Percentiles rank a stretch among this genome's conserved stretches.
These are phyloP conservation scores for Mythimna impura DNA, from an alignment of 2,888 invertebrate species.

Conservation along the genomic window DNA sequence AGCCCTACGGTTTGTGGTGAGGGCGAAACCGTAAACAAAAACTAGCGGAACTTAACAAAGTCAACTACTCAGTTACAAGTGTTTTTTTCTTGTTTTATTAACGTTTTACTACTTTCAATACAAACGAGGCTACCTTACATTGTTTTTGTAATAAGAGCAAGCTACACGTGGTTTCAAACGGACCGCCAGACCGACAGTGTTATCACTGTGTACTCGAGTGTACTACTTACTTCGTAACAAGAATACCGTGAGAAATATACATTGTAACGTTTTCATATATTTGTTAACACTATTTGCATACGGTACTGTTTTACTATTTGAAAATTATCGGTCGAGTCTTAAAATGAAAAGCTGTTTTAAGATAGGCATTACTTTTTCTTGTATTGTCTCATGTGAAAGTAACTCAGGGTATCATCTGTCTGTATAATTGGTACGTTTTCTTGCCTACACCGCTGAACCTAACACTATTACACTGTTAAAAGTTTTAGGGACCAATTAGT, in stretches of 20 bases:
- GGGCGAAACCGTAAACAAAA: not conserved
- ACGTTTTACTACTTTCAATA: not conserved
- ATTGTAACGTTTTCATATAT: conserved; percentile 53
- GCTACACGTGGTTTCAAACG: conserved; percentile 64
- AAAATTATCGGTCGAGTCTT: not conserved
- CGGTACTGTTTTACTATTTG: conserved; percentile 10
- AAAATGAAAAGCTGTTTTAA: not conserved
- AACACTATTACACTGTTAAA: no score
- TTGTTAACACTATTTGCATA: conserved; percentile 52
- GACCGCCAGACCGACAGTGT: conserved; percentile 50
- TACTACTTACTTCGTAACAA: conserved; percentile 54
- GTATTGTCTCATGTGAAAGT: no score
- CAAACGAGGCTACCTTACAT: conserved; percentile 30
- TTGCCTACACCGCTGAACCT: no score
- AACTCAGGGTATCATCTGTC: no score
- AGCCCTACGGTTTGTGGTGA: not conserved
- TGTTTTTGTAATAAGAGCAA: conserved; percentile 50
- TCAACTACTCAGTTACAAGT: not conserved
- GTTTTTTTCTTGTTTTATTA: not conserved
- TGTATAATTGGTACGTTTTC: no score
- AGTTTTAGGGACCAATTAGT: no score
- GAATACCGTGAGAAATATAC: conserved; percentile 58
- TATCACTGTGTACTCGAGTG: conserved; percentile 45
- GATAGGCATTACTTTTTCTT: not conserved
- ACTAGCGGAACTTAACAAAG: not conserved